Conservation (phyloP, 2,888 invertebrate genomes). For the Noctua janthe region DNA sequence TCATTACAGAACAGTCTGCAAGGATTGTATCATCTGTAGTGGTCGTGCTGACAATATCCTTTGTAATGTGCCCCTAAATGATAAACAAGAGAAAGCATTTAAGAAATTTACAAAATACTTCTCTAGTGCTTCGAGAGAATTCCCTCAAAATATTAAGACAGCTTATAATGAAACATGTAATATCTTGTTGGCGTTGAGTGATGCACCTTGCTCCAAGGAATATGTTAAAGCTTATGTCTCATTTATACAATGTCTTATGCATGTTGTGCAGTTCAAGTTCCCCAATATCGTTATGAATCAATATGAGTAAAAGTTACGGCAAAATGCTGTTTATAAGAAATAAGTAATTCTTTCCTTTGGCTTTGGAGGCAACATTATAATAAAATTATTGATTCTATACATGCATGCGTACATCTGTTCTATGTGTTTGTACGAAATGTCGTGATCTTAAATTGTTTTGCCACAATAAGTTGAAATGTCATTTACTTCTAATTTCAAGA, state of each 20-base stretch:
- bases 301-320: neutral
- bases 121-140: neutral
- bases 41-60: conserved; percentile 17
- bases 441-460: too few species aligned
- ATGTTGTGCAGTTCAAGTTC: neutral
- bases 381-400: too few species aligned
- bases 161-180: conserved; percentile 28
- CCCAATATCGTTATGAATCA: conserved; percentile 20
- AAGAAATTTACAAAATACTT: neutral
- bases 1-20: conserved; percentile 30
- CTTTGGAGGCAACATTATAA: too few species aligned
- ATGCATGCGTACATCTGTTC: too few species aligned
- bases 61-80: neutral
- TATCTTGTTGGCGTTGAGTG: conserved; percentile 13
- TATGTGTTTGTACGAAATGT: too few species aligned
- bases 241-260: conserved; percentile 31
- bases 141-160: neutral
- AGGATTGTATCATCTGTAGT: conserved; percentile 35
- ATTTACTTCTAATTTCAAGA: too few species aligned
- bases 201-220: conserved; percentile 33
- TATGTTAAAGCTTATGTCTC: neutral
- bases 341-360: neutral
- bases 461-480: too few species aligned
- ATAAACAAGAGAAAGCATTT: conserved; percentile 4
- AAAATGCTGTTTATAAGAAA: neutral